Evolutionary conservation across 2,888 invertebrate species (phyloP).

Genomic region (Dorcus hopei): DNA sequence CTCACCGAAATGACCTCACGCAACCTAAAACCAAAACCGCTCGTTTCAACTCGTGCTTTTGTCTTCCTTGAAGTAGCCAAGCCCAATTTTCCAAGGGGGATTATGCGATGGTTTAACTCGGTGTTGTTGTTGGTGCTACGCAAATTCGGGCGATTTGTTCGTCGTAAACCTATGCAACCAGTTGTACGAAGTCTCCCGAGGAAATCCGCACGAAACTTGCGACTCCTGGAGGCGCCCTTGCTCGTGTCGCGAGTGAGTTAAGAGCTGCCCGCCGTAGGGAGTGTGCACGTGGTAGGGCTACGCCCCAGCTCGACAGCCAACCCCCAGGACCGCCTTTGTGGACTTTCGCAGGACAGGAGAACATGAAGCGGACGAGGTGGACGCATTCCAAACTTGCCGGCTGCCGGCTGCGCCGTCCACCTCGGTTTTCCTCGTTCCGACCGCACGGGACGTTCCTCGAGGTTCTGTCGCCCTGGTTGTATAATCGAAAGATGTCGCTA

Average conservation of each 20-base stretch:
- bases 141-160: neutral
- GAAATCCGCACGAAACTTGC: neutral
- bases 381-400: constrained; percentile 12
- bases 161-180: neutral
- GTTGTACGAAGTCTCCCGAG: neutral
- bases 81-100: too few relatives aligned
- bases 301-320: constrained; percentile 45
- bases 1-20: too few relatives aligned
- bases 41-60: too few relatives aligned
- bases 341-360: constrained; percentile 36
- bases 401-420: neutral
- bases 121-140: too few relatives aligned
- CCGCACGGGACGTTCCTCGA: neutral
- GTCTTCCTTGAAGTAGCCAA: too few relatives aligned
- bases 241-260: neutral
- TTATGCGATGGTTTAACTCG: too few relatives aligned
- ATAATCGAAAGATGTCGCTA: constrained; percentile 29
- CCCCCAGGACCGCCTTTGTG: constrained; percentile 48
- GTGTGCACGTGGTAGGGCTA: constrained; percentile 39
- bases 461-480: constrained; percentile 18
- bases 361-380: constrained; percentile 24
- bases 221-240: constrained; percentile 2
- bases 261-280: constrained; percentile 29
- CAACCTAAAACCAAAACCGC: too few relatives aligned
- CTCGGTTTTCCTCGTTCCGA: too few relatives aligned